phyloP scores from a whole-genome alignment of 2,888 invertebrate species.

The Polymixis flavicincta region DNA sequence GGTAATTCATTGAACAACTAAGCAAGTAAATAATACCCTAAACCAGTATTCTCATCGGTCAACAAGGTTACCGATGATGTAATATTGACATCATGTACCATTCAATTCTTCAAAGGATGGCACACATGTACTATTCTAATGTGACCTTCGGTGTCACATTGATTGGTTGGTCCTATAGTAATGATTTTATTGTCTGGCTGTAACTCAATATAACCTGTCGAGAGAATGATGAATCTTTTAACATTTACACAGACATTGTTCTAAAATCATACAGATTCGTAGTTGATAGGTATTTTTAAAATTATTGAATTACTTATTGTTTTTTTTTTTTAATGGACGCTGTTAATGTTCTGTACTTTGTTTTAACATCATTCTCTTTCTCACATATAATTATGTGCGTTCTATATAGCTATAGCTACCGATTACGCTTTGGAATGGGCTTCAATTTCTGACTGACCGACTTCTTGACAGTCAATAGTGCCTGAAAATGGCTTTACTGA shows the following conservation, averaged over 20 bases:
- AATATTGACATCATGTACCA: slow-evolving; percentile 79
- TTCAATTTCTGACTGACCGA: too few species aligned
- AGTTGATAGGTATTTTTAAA: not conserved
- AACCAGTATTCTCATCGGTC: slow-evolving; percentile 65
- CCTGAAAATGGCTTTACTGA: too few species aligned
- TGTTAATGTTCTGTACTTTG: too few species aligned
- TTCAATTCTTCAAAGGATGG: slow-evolving; percentile 71
- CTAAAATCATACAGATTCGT: not conserved
- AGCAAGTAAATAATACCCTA: slow-evolving; percentile 53
- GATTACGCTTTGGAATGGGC: too few species aligned
- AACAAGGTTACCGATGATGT: slow-evolving; percentile 78
- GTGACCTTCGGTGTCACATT: slow-evolving; percentile 72
- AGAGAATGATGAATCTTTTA: slow-evolving; percentile 11
- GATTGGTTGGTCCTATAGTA: slow-evolving; percentile 46
- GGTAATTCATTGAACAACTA: not conserved
- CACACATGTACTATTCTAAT: slow-evolving; percentile 35
- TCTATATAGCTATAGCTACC: too few species aligned
- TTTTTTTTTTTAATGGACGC: too few species aligned
- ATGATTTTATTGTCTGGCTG: slow-evolving; percentile 53
- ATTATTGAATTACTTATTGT: too few species aligned
- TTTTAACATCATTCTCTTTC: too few species aligned
- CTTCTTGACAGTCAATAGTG: too few species aligned
- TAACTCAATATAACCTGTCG: slow-evolving; percentile 12
- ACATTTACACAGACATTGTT: not conserved
- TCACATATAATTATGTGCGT: too few species aligned